Evolutionary conservation across 2,113 vertebrate genomes (phyloP), one percentile per base, ranked within the genome.

Genomic region (Carettochelys insculpta): DNA sequence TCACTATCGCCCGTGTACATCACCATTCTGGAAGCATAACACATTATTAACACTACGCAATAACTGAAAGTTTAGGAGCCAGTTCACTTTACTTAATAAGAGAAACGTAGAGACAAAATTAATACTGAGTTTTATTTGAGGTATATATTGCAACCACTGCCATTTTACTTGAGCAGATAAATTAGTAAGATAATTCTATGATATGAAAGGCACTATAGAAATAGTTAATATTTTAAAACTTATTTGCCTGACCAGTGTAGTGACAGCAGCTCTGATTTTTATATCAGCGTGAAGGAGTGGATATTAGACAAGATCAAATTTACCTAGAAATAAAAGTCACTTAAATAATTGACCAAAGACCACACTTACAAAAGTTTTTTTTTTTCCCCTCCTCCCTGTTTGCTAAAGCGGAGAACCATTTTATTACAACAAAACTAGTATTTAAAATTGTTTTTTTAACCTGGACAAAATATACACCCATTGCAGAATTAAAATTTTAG

Each of bases 381-480:
- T 34, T 6, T 31, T 5, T 16, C 7, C 7, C 1, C 17, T 8
- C 17, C 31, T 34, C n/a, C n/a, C 31, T 65, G 29, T 58, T 34
- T 38, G 61, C n/a, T 65, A 38, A 65, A n/a, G 17, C 19, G 34
- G 31, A 65, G n/a, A 65, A 65, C 16, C 34, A 65, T n/a, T 65
- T 65, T 29, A 65, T 16, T 34, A 41, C 83, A 88, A 56, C 51
- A 94, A 93, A 96, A 95, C 87, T 91, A 96, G 94, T 95, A 93
- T 95, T 94, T 34, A 65, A 65, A 34, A 17, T n/a, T 65, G 29
- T 65, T n/a, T 53, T 53, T 53, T 25, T n/a, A 34, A 34, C 34
- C 8, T n/a, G 17, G 58, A 65, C 58, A 65, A n/a, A 65, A 65
- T n/a, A 34, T 19, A 65, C n/a, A 65, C 34, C 17, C 8, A 8